Percentiles rank a stretch among this genome's conserved stretches.
Conservation (phyloP, 2,888 invertebrate genomes). For the Acanthosepion pharaonis region DNA sequence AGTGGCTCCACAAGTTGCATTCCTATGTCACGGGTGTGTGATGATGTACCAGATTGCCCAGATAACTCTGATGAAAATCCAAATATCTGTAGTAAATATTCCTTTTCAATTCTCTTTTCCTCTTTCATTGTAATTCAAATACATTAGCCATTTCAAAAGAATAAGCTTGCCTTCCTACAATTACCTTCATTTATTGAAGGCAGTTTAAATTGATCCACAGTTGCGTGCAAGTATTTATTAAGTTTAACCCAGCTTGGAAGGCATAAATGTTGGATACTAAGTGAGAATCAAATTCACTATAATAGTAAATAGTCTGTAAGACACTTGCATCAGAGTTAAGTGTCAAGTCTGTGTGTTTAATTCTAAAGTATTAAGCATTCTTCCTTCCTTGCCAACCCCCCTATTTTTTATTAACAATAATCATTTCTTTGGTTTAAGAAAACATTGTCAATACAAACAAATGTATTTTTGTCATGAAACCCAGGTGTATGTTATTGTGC, state of each 20-base stretch:
- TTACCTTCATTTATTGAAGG: background rate
- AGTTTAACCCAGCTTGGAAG: background rate
- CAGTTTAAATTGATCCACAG: background rate
- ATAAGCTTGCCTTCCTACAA: background rate
- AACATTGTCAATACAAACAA: too few relatives aligned
- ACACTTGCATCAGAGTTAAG: too few relatives aligned
- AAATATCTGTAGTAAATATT: slow-evolving; percentile 47
- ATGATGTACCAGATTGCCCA: slow-evolving; percentile 83
- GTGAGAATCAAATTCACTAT: background rate
- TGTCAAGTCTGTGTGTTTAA: too few relatives aligned
- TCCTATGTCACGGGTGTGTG: slow-evolving; percentile 80
- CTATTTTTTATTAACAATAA: too few relatives aligned
- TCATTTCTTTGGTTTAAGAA: too few relatives aligned
- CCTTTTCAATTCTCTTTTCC: background rate
- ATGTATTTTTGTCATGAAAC: too few relatives aligned
- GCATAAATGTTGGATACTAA: background rate
- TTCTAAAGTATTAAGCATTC: background rate
- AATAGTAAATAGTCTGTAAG: background rate
- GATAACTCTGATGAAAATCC: slow-evolving; percentile 76
- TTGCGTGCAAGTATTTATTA: background rate
- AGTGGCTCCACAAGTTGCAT: slow-evolving; percentile 52
- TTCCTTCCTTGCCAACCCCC: background rate
- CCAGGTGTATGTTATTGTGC: background rate
- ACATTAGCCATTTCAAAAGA: background rate
- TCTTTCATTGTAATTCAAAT: background rate